These are phyloP conservation scores for Rhopalosiphum maidis DNA, from an alignment of 1,140 invertebrate species.

Conservation along the genomic window DNA sequence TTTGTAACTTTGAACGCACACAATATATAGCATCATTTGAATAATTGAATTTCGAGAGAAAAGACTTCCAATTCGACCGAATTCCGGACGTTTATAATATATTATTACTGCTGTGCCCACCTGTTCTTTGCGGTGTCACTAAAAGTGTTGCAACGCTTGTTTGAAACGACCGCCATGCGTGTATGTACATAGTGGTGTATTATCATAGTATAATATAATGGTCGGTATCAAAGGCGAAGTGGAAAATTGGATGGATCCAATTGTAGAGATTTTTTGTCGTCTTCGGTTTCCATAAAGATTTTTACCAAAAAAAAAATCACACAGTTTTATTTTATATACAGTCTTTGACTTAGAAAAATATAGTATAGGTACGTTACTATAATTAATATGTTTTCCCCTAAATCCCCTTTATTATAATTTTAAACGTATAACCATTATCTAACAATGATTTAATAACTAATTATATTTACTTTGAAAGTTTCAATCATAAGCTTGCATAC, in stretches of 20 bases:
- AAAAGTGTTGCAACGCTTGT: not conserved
- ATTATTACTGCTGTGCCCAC: not conserved
- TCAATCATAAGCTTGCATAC: not conserved
- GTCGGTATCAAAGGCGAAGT: not conserved
- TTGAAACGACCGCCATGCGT: not conserved
- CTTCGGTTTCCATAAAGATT: not conserved
- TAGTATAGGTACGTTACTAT: not conserved
- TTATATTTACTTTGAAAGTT: not conserved
- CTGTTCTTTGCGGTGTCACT: not conserved
- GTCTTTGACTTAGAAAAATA: not conserved
- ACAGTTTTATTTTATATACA: not conserved
- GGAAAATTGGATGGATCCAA: not conserved
- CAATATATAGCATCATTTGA: not conserved
- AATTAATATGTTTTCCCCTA: too few species aligned
- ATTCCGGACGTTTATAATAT: not conserved
- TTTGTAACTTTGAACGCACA: not conserved
- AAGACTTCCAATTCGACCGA: not conserved
- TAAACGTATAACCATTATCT: too few species aligned
- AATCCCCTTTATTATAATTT: too few species aligned
- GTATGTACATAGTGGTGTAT: not conserved
- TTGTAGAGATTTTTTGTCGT: not conserved
- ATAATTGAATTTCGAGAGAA: not conserved
- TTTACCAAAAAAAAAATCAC: not conserved
- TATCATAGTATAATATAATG: not conserved
- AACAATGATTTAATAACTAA: too few species aligned